Base-by-base conservation (phyloP, 2,888 invertebrate species). In the Drepana falcataria region DNA sequence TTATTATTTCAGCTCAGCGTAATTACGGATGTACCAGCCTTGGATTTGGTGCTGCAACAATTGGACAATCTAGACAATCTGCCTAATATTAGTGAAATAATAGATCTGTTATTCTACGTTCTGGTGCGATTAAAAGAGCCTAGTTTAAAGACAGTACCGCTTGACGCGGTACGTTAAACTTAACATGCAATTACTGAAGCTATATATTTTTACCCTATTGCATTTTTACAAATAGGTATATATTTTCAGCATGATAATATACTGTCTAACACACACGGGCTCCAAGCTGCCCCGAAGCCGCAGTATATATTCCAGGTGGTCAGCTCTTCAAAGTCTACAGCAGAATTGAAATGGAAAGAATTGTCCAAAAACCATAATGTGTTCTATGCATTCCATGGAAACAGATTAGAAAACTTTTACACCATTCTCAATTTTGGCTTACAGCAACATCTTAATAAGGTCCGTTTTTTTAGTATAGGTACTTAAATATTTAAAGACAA, bases 351-450 rank as follows among this genome's bases (percentile, higher is more conserved):
- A 69, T 95, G 94, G 93, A 90, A 89, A 65, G 89, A 90, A 55
- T 68, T 93, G 53, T 84, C 92, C 3, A 90, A 91, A 67, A 88
- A 90, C 55, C 90, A 92, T 71, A 91, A 86, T 54, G 89, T 93
- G 0, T 92, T 95, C 70, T 93, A 92, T 73, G 96, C 95, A 2
- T 97, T 94, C 76, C 96, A 96, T 77, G 96, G 96, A 41, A 96
- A 95, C 76, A 92, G 94, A 56, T 84, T 96, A 59, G 96, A 96
- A 77, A 95, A 96, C 75, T 96, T 96, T 75, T 95, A 96, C 84
- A 95, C 96, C 0, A 95, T 96, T 64, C 79, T 96, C 54, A 94
- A 95, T 81, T 94, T 95, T 81, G 96, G 96, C 2, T 88, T 96
- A 53, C 94, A 95, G 64, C 94, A 95, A 66, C 94, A 94, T 81